phyloP scores from a whole-genome alignment of 2,113 vertebrate species.

The Tachysurus fulvidraco region DNA sequence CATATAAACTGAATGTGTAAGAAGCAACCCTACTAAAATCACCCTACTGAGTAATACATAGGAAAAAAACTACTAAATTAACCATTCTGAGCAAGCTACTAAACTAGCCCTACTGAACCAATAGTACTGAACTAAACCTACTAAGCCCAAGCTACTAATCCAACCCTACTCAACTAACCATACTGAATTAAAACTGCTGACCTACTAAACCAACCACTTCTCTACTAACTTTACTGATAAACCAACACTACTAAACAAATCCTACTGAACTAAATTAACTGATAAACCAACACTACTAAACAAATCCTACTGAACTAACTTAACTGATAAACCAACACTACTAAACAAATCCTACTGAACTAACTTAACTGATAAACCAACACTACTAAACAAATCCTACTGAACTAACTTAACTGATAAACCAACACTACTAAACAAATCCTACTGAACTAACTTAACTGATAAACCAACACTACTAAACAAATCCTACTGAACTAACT shows the following conservation, averaged over 20 bases:
- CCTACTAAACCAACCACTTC: neutral
- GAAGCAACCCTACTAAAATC: too few relatives aligned
- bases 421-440: neutral
- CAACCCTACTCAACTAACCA: neutral
- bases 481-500: neutral
- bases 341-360: neutral
- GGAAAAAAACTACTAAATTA: too few relatives aligned
- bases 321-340: neutral
- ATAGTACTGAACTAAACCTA: neutral
- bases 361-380: neutral
- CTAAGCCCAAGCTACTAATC: neutral
- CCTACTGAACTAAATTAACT: neutral
- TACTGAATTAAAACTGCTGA: neutral
- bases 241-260: neutral
- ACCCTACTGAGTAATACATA: too few relatives aligned
- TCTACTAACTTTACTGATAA: neutral
- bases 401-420: neutral
- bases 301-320: neutral
- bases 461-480: neutral
- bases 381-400: neutral
- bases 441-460: neutral
- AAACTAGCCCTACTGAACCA: neutral
- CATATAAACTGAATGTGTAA: too few relatives aligned
- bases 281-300: neutral
- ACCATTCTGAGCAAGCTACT: too few relatives aligned